These are phyloP conservation scores for Phengaris arion DNA, from an alignment of 2,888 invertebrate genomes.

Conservation along the genomic window DNA sequence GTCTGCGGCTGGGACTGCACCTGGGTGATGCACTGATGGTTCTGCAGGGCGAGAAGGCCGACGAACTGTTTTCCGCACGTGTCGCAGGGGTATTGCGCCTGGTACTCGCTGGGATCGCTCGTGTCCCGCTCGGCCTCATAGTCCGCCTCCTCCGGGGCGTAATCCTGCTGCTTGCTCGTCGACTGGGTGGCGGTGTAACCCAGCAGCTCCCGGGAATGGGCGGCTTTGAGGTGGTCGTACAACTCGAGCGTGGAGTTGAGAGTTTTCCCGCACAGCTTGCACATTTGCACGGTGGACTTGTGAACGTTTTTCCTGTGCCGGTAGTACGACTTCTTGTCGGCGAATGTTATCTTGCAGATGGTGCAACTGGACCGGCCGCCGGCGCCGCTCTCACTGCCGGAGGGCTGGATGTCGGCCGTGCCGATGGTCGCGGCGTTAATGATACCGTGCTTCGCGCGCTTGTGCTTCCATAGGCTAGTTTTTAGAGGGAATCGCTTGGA, in stretches of 20 bases:
- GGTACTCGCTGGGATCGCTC: conserved; percentile 65
- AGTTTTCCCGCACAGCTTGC: conserved; percentile 82
- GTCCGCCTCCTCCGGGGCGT: conserved; percentile 57
- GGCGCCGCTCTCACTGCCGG: conserved; percentile 44
- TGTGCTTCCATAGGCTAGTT: conserved; percentile 74
- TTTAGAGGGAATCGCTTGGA: conserved; percentile 69
- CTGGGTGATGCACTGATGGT: conserved; percentile 76
- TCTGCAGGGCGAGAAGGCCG: conserved; percentile 72
- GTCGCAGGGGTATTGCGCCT: conserved; percentile 76
- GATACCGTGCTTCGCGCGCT: conserved; percentile 74
- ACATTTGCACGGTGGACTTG: conserved; percentile 76
- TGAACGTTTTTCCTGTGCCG: conserved; percentile 80
- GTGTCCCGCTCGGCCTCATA: conserved; percentile 66
- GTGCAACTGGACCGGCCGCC: conserved; percentile 77
- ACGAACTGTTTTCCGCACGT: conserved; percentile 79
- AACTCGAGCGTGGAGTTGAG: conserved; percentile 82
- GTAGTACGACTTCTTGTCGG: conserved; percentile 80
- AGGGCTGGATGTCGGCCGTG: conserved; percentile 47
- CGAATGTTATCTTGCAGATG: conserved; percentile 81
- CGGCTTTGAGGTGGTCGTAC: conserved; percentile 81
- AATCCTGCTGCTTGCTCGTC: conserved; percentile 57
- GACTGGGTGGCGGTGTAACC: conserved; percentile 72
- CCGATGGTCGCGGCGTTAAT: conserved; percentile 54
- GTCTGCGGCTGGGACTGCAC: conserved; percentile 60
- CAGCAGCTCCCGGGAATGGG: conserved; percentile 76